phyloP scores from a whole-genome alignment of 1,140 invertebrate species.

The Cotesia vestalis region DNA sequence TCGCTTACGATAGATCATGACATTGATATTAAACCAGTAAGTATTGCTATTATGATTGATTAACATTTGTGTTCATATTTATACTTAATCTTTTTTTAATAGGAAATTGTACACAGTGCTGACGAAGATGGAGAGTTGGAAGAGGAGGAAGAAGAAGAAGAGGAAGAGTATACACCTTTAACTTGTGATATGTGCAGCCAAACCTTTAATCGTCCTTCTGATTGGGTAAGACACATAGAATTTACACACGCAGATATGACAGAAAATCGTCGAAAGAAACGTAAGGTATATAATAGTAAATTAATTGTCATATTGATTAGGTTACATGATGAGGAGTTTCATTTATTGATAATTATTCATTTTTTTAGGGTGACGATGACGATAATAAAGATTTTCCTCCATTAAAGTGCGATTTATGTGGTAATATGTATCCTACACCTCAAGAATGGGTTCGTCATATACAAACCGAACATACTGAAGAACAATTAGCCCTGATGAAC shows the following conservation, averaged over 20 bases:
- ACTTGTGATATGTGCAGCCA: conserved; percentile 85
- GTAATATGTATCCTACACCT: conserved; percentile 82
- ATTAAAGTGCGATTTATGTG: conserved; percentile 80
- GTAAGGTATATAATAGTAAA: conserved; percentile 56
- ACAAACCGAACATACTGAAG: conserved; percentile 82
- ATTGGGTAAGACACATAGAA: conserved; percentile 83
- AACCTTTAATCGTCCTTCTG: conserved; percentile 81
- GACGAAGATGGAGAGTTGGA: conserved; percentile 62
- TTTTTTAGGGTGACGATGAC: conserved; percentile 70
- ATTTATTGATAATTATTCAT: neutral
- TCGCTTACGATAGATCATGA: conserved; percentile 64
- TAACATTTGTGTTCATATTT: neutral
- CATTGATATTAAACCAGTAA: conserved; percentile 67
- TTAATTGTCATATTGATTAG: neutral
- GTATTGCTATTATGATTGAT: conserved; percentile 15
- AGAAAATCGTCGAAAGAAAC: conserved; percentile 68
- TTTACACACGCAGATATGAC: conserved; percentile 73
- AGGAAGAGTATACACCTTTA: conserved; percentile 74
- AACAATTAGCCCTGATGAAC: conserved; percentile 82
- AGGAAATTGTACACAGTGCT: conserved; percentile 66
- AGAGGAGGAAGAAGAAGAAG: conserved; percentile 67
- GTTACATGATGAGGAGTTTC: too few relatives aligned
- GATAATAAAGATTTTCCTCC: conserved; percentile 74
- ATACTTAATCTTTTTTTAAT: conserved; percentile 21
- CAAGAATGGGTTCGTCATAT: conserved; percentile 86